These are phyloP conservation scores for Leptopterna dolabrata DNA, from an alignment of 2,888 invertebrate species.

Conservation along the genomic window DNA sequence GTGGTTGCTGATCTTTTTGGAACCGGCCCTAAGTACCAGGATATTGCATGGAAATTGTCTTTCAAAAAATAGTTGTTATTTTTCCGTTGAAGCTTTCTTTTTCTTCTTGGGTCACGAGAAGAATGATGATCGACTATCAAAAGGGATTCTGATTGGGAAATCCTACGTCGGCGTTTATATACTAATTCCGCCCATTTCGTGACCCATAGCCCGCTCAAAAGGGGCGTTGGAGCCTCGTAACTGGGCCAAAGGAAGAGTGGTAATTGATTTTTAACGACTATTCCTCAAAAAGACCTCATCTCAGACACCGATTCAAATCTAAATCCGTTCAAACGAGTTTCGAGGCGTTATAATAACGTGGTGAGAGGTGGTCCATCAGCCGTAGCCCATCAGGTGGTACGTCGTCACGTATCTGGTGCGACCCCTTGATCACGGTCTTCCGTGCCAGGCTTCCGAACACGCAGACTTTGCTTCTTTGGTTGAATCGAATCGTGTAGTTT, in stretches of 20 bases:
- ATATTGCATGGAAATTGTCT: too few relatives aligned
- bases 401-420: neutral
- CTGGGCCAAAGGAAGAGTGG: neutral
- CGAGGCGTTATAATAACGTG: neutral
- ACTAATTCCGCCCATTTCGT: neutral
- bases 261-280: constrained; percentile 2
- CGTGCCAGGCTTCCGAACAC: neutral
- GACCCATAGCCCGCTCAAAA: neutral
- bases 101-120: too few relatives aligned
- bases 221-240: neutral
- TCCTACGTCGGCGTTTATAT: neutral
- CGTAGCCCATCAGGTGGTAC: neutral
- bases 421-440: neutral
- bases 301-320: neutral
- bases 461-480: neutral
- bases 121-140: too few relatives aligned
- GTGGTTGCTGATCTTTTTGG: too few relatives aligned
- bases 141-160: neutral
- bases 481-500: neutral
- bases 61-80: too few relatives aligned
- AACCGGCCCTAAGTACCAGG: too few relatives aligned
- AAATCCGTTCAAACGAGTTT: neutral
- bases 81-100: too few relatives aligned
- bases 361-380: neutral
- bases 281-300: neutral